A percentile compares a stretch with the other conserved stretches of the same genome.
Conservation (phyloP, 2,797 vertebrate genomes). For the Borostomias antarcticus region DNA sequence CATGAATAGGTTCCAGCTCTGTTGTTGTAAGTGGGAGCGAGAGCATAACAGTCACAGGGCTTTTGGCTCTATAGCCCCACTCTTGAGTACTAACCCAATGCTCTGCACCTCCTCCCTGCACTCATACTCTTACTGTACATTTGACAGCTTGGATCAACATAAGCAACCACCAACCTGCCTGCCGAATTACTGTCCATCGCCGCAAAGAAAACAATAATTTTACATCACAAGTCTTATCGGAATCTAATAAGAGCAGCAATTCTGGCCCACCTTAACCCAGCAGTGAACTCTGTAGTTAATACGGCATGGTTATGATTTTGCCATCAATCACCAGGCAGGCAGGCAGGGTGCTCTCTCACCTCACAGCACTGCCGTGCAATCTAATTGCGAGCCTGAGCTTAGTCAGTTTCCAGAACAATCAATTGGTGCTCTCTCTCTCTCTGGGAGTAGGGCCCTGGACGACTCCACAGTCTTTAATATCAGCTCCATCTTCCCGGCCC, state of each 20-base stretch:
- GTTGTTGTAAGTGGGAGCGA: slow-evolving; percentile 48
- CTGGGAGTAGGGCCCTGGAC: slow-evolving; percentile 81
- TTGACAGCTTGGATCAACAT: slow-evolving; percentile 45
- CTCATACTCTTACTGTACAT: slow-evolving; percentile 17
- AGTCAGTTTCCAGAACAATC: slow-evolving; percentile 94
- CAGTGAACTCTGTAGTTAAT: slow-evolving; percentile 97
- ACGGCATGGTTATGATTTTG: slow-evolving; percentile 96
- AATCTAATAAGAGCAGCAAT: slow-evolving; percentile 90
- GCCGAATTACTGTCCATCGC: slow-evolving; percentile 50
- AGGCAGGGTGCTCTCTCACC: slow-evolving; percentile 84
- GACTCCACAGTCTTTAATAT: slow-evolving; percentile 86
- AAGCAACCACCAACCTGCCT: slow-evolving; percentile 42
- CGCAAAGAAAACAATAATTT: slow-evolving; percentile 65
- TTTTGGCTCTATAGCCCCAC: slow-evolving; percentile 52
- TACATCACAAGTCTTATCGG: slow-evolving; percentile 79
- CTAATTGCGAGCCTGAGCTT: slow-evolving; percentile 97
- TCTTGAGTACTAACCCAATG: slow-evolving; percentile 54
- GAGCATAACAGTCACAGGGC: slow-evolving; percentile 42
- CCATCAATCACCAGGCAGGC: slow-evolving; percentile 88
- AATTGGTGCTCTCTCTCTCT: slow-evolving; percentile 84
- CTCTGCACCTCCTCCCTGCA: slow-evolving; percentile 34
- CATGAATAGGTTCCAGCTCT: slow-evolving; percentile 65
- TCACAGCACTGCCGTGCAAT: slow-evolving; percentile 91
- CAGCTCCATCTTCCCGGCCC: slow-evolving; percentile 85
- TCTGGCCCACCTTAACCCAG: slow-evolving; percentile 92